A percentile compares a stretch with the other conserved stretches of the same genome.
phyloP scores from a whole-genome alignment of 2,113 vertebrate species.

The Gobiocypris rarus region DNA sequence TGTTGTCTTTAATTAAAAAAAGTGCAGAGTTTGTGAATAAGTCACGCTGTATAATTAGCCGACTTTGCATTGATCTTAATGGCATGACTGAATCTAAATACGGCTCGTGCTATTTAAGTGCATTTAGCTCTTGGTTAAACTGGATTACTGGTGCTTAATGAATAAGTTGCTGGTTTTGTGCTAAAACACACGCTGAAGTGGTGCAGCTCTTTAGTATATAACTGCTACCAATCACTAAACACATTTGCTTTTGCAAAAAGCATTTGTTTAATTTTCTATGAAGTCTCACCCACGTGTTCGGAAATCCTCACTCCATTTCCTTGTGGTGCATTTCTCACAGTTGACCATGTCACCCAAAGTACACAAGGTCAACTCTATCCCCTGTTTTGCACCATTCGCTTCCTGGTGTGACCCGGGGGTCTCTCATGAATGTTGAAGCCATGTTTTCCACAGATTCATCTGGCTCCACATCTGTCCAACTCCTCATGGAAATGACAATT shows the following conservation, averaged over 20 bases:
- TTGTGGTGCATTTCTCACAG: not conserved
- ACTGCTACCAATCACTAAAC: not conserved
- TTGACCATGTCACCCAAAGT: not conserved
- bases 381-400: conserved; percentile 21
- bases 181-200: not conserved
- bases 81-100: not conserved
- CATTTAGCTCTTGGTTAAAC: not conserved
- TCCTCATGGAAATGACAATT: not conserved
- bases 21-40: not conserved
- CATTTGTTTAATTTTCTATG: not conserved
- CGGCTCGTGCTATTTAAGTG: not conserved
- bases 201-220: not conserved
- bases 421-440: conserved; percentile 8
- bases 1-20: not conserved
- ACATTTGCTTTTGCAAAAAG: not conserved
- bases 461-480: conserved; percentile 16
- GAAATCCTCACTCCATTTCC: not conserved
- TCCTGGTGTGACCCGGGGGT: not conserved
- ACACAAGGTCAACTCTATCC: conserved; percentile 16
- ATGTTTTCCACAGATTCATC: conserved; percentile 39
- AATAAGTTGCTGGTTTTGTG: not conserved
- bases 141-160: not conserved
- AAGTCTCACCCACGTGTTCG: not conserved
- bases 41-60: not conserved
- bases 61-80: not conserved